phyloP scores from a whole-genome alignment of 2,113 vertebrate genomes.

The Tetraodon nigroviridis region DNA sequence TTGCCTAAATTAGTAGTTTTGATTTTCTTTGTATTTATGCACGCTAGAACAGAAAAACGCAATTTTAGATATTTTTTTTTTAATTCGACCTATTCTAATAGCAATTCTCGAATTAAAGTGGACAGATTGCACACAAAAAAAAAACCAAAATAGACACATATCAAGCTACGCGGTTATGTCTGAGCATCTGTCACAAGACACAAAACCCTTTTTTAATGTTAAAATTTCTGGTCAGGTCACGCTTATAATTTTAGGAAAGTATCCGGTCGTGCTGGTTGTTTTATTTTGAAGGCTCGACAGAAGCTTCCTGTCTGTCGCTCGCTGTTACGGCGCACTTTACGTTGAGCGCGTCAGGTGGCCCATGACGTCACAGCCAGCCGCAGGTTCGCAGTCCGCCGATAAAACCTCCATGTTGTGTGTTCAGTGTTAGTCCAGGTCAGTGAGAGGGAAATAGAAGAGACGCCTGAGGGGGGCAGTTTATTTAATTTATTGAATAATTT shows the following conservation, averaged over 20 bases:
- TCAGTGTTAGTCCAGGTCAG: slow-evolving; percentile 19
- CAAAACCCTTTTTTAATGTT: too few species aligned
- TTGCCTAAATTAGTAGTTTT: not conserved
- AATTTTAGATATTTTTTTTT: too few species aligned
- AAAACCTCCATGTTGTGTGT: slow-evolving; percentile 34
- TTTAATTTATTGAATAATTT: slow-evolving; percentile 67
- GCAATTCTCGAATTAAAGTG: too few species aligned
- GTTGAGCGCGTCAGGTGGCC: slow-evolving; percentile 55
- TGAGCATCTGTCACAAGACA: too few species aligned
- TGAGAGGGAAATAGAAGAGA: not conserved
- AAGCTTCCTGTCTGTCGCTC: not conserved
- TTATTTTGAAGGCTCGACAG: slow-evolving; percentile 23
- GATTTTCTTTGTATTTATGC: not conserved
- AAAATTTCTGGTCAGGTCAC: too few species aligned
- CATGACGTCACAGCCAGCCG: slow-evolving; percentile 62
- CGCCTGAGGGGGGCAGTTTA: slow-evolving; percentile 28
- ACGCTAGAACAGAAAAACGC: too few species aligned
- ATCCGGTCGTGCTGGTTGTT: not conserved
- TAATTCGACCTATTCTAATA: too few species aligned
- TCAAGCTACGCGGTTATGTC: too few species aligned
- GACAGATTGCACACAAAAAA: too few species aligned
- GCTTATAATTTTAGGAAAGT: too few species aligned
- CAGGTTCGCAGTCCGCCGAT: slow-evolving; percentile 32
- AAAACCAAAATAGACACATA: too few species aligned
- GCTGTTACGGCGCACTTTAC: slow-evolving; percentile 4